Conservation (phyloP, 2,888 invertebrate genomes). For the Ferrisia virgata region DNA sequence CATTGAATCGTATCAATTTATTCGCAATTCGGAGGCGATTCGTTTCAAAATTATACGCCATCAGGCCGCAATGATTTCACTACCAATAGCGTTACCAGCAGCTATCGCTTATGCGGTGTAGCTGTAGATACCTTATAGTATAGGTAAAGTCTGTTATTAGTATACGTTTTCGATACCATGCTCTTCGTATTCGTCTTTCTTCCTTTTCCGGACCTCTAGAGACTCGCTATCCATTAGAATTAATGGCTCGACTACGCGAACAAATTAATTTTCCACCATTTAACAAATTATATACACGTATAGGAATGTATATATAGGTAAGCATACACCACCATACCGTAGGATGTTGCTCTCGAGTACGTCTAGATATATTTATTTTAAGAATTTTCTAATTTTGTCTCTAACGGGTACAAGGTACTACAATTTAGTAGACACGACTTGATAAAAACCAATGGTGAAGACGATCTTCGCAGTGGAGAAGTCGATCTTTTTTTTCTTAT, state of each 20-base stretch:
- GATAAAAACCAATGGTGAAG: too few relatives aligned
- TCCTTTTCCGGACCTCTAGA: neutral
- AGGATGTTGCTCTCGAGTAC: neutral
- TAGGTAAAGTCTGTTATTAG: neutral
- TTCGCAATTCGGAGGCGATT: neutral
- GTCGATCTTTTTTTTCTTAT: too few relatives aligned
- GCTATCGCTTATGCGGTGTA: too few relatives aligned
- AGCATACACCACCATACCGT: too few relatives aligned
- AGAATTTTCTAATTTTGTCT: too few relatives aligned
- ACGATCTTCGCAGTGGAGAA: too few relatives aligned
- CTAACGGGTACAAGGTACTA: too few relatives aligned
- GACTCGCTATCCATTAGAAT: neutral
- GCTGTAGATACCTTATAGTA: neutral
- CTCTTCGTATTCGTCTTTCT: neutral
- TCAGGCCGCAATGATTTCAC: neutral
- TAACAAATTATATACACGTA: neutral
- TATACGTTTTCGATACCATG: neutral
- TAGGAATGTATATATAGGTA: too few relatives aligned
- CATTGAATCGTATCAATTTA: neutral
- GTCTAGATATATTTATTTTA: too few relatives aligned
- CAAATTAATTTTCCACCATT: neutral
- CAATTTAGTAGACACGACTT: too few relatives aligned
- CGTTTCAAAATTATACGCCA: neutral
- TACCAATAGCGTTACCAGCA: too few relatives aligned
- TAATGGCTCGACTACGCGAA: neutral